Conservation (phyloP, 2,888 invertebrate species). For the Heteromyza rotundicornis region DNA sequence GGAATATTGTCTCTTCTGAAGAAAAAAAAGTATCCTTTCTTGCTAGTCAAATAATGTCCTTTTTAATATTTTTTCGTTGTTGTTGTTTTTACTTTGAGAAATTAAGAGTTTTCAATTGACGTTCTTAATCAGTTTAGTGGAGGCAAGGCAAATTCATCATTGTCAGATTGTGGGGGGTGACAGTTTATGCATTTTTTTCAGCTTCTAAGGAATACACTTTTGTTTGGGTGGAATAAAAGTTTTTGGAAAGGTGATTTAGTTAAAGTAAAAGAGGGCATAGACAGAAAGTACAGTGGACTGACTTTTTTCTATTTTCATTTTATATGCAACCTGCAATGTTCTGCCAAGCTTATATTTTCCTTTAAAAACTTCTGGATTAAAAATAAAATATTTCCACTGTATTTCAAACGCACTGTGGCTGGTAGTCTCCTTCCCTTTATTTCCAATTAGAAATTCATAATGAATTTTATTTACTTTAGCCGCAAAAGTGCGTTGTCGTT, state of each 20-base stretch:
- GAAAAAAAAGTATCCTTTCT: neutral
- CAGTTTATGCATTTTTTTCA: constrained; percentile 37
- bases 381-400: too few relatives aligned
- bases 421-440: constrained; percentile 22
- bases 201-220: neutral
- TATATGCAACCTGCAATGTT: too few relatives aligned
- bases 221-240: neutral
- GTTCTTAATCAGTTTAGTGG: constrained; percentile 51
- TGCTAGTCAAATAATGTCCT: neutral
- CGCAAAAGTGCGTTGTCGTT: constrained; percentile 32
- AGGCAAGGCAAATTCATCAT: constrained; percentile 45
- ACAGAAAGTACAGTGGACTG: constrained; percentile 17
- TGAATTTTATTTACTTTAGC: constrained; percentile 54
- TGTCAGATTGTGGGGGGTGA: constrained; percentile 46
- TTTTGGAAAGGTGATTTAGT: neutral
- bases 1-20: neutral
- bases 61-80: constrained; percentile 1
- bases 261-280: constrained; percentile 21
- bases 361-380: too few relatives aligned
- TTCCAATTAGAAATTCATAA: constrained; percentile 53
- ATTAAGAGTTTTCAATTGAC: constrained; percentile 43
- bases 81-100: neutral
- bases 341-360: too few relatives aligned
- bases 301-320: too few relatives aligned
- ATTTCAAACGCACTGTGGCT: too few relatives aligned